Percentiles rank a stretch among this genome's conserved stretches.
These are phyloP conservation scores for Mythimna ferrago DNA, from an alignment of 2,888 invertebrate species.

Conservation along the genomic window DNA sequence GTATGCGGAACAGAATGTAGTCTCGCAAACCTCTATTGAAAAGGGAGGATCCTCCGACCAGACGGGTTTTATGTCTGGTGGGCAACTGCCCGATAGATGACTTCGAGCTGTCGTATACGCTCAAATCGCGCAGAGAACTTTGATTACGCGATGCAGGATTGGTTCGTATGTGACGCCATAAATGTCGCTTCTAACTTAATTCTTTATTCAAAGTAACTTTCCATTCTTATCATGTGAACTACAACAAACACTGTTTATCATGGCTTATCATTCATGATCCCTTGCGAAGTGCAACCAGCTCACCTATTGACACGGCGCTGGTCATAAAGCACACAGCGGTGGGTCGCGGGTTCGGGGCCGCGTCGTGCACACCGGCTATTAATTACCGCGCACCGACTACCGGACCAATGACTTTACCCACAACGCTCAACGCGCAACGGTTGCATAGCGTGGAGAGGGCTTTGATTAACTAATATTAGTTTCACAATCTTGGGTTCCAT, in stretches of 20 bases:
- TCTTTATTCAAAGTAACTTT: background rate
- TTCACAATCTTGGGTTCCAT: background rate
- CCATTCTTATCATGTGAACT: background rate
- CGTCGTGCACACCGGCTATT: conserved; percentile 76
- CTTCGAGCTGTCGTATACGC: no score
- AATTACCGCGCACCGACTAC: conserved; percentile 72
- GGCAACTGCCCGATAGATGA: no score
- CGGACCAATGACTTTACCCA: conserved; percentile 56
- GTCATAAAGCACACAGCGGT: conserved; percentile 68
- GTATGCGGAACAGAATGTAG: no score
- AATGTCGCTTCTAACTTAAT: no score
- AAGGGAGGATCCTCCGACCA: no score
- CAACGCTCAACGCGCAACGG: background rate
- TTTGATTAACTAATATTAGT: background rate
- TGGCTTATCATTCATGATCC: background rate
- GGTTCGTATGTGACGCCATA: no score
- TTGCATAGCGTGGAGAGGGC: conserved; percentile 50
- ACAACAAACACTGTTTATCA: conserved; percentile 8
- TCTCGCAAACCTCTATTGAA: no score
- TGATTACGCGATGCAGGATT: no score
- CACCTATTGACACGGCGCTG: conserved; percentile 54
- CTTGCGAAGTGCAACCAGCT: conserved; percentile 39
- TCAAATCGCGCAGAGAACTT: no score
- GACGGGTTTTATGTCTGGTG: no score
- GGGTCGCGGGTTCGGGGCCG: conserved; percentile 74